Percentiles rank a stretch among this genome's conserved stretches.
These are phyloP conservation scores for Peromyscus melanophrys DNA, from an alignment of 2,797 vertebrate species.

Conservation along the genomic window DNA sequence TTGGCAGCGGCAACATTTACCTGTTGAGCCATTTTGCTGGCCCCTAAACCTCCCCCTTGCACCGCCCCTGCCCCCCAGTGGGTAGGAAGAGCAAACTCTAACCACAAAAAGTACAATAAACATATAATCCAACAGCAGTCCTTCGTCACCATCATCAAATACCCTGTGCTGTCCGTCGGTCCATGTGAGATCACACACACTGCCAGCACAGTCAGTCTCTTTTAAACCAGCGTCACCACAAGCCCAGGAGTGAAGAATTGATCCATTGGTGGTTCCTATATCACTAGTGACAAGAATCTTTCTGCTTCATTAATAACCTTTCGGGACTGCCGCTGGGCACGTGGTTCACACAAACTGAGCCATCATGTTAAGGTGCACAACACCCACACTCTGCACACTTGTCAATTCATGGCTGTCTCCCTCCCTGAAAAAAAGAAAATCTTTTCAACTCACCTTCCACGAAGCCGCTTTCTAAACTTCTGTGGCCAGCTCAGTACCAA, in stretches of 20 bases:
- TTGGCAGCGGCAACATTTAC: neutral
- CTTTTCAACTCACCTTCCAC: neutral
- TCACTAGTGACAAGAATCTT: neutral
- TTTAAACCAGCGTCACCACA: neutral
- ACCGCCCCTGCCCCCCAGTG: neutral
- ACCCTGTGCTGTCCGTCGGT: neutral
- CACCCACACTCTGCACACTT: neutral
- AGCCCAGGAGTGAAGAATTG: neutral
- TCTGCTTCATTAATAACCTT: neutral
- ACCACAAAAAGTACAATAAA: neutral
- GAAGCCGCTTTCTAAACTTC: neutral
- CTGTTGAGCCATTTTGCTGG: neutral
- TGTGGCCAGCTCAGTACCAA: neutral
- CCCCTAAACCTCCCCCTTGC: no score
- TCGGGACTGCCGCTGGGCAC: neutral
- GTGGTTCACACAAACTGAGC: neutral
- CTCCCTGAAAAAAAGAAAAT: neutral
- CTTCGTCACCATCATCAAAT: neutral
- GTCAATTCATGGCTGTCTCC: neutral
- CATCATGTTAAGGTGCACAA: no score
- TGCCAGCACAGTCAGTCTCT: neutral
- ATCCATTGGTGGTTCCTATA: rapidly evolving
- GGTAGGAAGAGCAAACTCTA: neutral
- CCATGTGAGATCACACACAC: neutral
- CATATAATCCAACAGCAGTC: neutral